Evolutionary conservation across 2,113 vertebrate species (phyloP).

Genomic region (Actinemys pallida): DNA sequence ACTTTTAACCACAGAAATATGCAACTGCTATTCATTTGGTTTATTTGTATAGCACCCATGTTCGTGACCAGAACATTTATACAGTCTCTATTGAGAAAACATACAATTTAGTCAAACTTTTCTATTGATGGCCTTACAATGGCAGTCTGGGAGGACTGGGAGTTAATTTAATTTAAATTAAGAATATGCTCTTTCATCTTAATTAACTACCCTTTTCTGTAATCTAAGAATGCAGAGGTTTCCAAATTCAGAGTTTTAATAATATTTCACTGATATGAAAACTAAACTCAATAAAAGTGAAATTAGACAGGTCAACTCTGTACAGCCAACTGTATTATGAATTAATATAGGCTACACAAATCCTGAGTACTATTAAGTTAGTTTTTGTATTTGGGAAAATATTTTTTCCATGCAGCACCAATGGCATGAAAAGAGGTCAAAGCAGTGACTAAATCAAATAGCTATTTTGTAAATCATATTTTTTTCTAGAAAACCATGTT

Average conservation of each 20-base stretch:
- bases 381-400: neutral
- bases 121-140: neutral
- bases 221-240: neutral
- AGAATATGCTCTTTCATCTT: neutral
- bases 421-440: neutral
- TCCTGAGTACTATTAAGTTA: neutral
- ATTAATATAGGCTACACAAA: neutral
- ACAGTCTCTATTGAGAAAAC: neutral
- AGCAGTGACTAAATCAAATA: neutral
- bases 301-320: neutral
- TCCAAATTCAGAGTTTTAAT: neutral
- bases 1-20: constrained; percentile 36
- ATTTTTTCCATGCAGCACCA: neutral
- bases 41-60: neutral
- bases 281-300: neutral
- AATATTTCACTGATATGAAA: neutral
- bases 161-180: neutral
- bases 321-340: neutral
- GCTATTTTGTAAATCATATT: neutral
- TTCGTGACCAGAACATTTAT: constrained; percentile 5
- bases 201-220: neutral
- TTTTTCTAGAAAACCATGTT: neutral
- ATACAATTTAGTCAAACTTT: neutral
- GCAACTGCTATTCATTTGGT: neutral
- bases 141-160: neutral